Base-by-base conservation (phyloP, 2,797 vertebrate genomes). In the Sebastes flavidus region DNA sequence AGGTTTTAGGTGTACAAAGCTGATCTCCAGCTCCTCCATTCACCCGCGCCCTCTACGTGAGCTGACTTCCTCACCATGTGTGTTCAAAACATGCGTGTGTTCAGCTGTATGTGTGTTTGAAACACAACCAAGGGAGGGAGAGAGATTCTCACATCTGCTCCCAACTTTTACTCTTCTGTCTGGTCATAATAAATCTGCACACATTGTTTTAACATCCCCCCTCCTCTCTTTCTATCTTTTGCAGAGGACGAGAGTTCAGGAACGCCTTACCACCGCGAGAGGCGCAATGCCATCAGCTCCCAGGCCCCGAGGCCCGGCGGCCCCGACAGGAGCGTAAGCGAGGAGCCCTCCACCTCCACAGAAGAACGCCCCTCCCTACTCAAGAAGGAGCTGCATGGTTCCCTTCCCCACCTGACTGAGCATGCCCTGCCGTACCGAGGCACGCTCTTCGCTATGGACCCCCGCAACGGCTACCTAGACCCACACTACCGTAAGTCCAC, bases 351-450 rank as follows among this genome's bases (percentile, higher is more conserved):
- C 76, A 99, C 97, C 14, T 99, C 98, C 71, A 98, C 97, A 0
- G 98, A 99, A 38, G 98, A 99, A 69, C 97, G 97, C 74, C 96
- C 97, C 88, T 97, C 97, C 32, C 85, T 98, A 94, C 97, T 99
- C 91, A 99, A 99, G 95, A 99, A 99, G 93, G 98, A 99, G 95
- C 96, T 97, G 84, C 98, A 98, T 86, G 94, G 96, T 84, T 97
- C 98, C 89, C 94, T 99, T 74, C 96, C 97, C 3, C 98, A 99
- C 88, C 95, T 99, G 91, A 89, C 96, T 0, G 98, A 99, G 76
- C 97, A 97, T 90, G 96, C 97, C 0, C 93, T 99, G 78, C 98
- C 98, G 1, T 99, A 99, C 85, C 95, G 98, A 0, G 97, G 98
- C 80, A 97, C 98, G 0, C 94, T 99, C 81, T 99, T 99, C 62